Conservation (phyloP, 2,888 invertebrate genomes). For the Macaria liturata region DNA sequence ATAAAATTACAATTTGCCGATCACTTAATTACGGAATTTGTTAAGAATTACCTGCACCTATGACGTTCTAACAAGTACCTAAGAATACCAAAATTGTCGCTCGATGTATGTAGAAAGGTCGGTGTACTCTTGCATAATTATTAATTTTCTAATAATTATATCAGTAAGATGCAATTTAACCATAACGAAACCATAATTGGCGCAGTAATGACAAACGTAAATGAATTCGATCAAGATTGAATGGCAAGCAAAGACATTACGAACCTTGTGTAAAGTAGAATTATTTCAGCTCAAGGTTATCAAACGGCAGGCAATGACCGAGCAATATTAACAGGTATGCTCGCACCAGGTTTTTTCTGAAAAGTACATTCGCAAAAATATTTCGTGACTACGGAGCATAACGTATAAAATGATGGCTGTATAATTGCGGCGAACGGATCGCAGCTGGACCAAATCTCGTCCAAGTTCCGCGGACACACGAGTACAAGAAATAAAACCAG, state of each 20-base stretch:
- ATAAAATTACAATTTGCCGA: constrained; percentile 51
- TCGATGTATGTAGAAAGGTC: too few relatives aligned
- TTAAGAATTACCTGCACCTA: too few relatives aligned
- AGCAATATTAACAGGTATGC: constrained; percentile 27
- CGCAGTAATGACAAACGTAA: constrained; percentile 15
- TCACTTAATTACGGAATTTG: constrained; percentile 40
- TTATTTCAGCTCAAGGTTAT: constrained; percentile 35
- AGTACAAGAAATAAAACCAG: constrained; percentile 44
- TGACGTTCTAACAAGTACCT: too few relatives aligned
- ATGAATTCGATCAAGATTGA: constrained; percentile 24
- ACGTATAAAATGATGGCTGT: constrained; percentile 59
- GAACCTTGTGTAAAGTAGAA: constrained; percentile 15
- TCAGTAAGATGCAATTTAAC: constrained; percentile 4
- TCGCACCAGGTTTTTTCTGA: constrained; percentile 19
- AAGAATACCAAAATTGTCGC: too few relatives aligned
- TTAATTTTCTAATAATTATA: too few relatives aligned
- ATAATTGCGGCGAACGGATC: constrained; percentile 63
- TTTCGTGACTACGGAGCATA: constrained; percentile 66
- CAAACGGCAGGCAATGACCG: constrained; percentile 36
- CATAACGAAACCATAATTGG: constrained; percentile 17
- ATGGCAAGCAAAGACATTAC: constrained; percentile 19
- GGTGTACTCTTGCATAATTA: too few relatives aligned
- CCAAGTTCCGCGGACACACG: constrained; percentile 62
- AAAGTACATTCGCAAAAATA: constrained; percentile 37
- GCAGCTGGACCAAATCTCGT: constrained; percentile 64